phyloP scores from a whole-genome alignment of 1,140 invertebrate genomes.

The Aphelenchoides fujianensis region DNA sequence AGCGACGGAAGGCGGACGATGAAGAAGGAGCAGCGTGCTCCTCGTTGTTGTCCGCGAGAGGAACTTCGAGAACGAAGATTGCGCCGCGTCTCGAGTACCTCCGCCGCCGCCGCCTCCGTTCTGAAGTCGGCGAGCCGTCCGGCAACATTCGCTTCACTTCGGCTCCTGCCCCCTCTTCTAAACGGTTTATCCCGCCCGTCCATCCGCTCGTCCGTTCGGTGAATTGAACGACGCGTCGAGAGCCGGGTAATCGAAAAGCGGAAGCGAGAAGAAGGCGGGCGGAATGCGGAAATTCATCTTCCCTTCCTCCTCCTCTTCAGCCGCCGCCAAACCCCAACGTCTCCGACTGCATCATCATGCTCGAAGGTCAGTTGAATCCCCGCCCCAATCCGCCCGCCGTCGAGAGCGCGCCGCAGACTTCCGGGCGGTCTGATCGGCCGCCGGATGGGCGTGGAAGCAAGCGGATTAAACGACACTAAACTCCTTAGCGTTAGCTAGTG shows the following conservation, averaged over 20 bases:
- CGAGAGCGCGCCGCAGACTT: neutral
- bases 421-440: neutral
- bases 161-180: neutral
- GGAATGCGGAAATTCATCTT: conserved; percentile 3
- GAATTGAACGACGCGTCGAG: too few species aligned
- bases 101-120: neutral
- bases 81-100: too few species aligned
- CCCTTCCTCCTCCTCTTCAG: too few species aligned
- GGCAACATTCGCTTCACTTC: neutral
- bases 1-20: too few species aligned
- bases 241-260: neutral
- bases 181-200: too few species aligned
- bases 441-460: neutral
- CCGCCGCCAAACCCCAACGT: neutral
- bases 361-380: neutral
- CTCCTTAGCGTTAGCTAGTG: neutral
- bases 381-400: neutral
- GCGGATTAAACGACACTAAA: conserved; percentile 1
- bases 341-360: neutral
- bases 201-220: too few species aligned
- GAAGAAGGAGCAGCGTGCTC: too few species aligned
- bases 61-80: too few species aligned
- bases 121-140: too few species aligned
- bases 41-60: too few species aligned
- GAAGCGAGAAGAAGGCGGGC: neutral